phyloP scores from a whole-genome alignment of 2,797 vertebrate species.

The Glyptemys insculpta region DNA sequence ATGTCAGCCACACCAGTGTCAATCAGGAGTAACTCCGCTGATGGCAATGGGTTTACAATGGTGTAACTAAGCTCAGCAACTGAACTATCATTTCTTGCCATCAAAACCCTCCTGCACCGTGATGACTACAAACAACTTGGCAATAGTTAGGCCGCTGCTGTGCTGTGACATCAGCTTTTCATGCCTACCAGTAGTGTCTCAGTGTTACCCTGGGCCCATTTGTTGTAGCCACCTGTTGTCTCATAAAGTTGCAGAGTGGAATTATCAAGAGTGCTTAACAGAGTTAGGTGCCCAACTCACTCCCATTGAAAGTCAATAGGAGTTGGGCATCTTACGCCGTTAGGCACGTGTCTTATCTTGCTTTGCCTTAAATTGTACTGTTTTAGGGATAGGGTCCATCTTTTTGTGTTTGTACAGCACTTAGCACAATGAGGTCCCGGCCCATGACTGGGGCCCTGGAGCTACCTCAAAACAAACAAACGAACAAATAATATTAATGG shows the following conservation, averaged over 20 bases:
- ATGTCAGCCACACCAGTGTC: accelerated
- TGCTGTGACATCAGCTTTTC: neutral
- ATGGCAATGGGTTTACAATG: accelerated
- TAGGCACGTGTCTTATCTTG: neutral
- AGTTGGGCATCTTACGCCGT: accelerated
- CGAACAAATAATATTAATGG: neutral
- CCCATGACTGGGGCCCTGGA: neutral
- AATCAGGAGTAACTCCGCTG: accelerated
- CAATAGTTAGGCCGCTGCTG: neutral
- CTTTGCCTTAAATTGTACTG: neutral
- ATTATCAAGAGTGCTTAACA: neutral
- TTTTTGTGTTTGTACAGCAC: neutral
- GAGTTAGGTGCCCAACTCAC: neutral
- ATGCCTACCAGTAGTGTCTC: accelerated
- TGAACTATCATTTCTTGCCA: neutral
- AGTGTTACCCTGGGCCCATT: neutral
- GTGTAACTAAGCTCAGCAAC: neutral
- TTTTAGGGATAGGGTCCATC: neutral
- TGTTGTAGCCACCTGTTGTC: neutral
- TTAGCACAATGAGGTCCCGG: neutral
- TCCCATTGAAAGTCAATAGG: neutral
- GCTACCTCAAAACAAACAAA: neutral
- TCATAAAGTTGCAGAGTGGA: neutral
- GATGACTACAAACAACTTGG: neutral
- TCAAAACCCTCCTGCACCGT: neutral